These are phyloP conservation scores for Phaetusa simplex DNA, from an alignment of 2,113 vertebrate genomes.

Conservation along the genomic window DNA sequence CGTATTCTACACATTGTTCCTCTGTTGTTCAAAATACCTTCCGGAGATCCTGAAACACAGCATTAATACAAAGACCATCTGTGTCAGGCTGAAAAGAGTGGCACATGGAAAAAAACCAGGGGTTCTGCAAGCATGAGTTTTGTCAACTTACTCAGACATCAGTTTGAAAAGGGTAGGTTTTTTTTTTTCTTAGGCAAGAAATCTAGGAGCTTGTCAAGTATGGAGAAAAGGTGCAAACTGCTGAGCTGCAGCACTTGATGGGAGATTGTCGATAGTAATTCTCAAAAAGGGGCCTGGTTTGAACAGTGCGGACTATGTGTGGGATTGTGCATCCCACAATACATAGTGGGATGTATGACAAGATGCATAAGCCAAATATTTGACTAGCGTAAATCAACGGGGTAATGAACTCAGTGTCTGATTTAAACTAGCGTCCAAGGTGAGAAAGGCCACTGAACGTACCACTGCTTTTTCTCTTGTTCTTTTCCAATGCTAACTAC, in stretches of 20 bases:
- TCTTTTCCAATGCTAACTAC: slow-evolving; percentile 18
- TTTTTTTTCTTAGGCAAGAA: background rate
- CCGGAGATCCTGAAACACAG: background rate
- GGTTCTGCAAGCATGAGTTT: background rate
- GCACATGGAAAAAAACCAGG: background rate
- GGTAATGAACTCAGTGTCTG: slow-evolving; percentile 1
- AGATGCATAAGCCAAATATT: background rate
- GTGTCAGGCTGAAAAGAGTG: background rate
- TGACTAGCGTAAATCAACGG: background rate
- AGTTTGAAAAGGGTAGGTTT: background rate
- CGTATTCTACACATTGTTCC: background rate
- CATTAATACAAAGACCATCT: background rate
- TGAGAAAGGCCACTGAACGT: background rate
- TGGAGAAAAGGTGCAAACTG: background rate
- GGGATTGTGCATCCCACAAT: background rate
- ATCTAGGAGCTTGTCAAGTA: background rate
- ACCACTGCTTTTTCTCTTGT: background rate
- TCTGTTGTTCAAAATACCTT: background rate
- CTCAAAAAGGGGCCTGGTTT: background rate
- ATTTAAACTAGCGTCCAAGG: background rate
- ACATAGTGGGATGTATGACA: background rate
- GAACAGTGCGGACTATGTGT: background rate
- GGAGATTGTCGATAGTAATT: background rate
- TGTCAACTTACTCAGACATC: background rate
- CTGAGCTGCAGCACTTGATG: background rate